Base-by-base conservation (phyloP, 2,888 invertebrate species). In the Erebia epiphron region DNA sequence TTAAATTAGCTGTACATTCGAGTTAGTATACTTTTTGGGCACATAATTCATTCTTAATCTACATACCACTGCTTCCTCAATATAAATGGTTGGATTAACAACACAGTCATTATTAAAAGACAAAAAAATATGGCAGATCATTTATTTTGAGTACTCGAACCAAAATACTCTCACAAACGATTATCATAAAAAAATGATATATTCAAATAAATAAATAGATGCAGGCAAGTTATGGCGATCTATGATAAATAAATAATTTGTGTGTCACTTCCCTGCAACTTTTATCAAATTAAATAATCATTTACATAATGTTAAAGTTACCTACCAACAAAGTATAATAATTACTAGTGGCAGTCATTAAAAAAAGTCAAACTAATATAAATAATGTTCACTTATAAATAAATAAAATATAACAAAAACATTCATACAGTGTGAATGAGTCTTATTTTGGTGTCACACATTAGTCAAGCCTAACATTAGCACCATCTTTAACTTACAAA, bases 1-100 rank as follows among this genome's bases (percentile, higher is more conserved):
- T 93, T 94, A 89, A 92, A 90, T 92, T 93, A 92, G 92, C 94
- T 94, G 93, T 94, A 94, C 93, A 93, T 92, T 93, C 90, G 91
- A 93, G 93, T 93, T 94, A 93, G 93, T 94, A 92, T 92, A 92
- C 86, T 90, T 91, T 85, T 92, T 92, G 92, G 93, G 93, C 92
- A 92, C 90, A 92, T 92, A 89, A 87, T 88, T 87, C 85, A 88
- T 90, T 86, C 92, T 92, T 92, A 92, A 81, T 86, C 90, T 91
- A 92, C 83, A 83, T 89, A 87, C 88, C 88, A 84, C 86, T 88
- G 84, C 79, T 83, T 86, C 82, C 83, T 86, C 86, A 84, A 86
- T 81, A 83, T 82, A 86, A 85, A 85, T 85, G 86, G 81, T 87
- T 89, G 88, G 84, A 86, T 88, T 87, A 88, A 87, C 87, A 89